A percentile compares a stretch with the other conserved stretches of the same genome.
Evolutionary conservation across 2,797 vertebrate genomes (phyloP).

Genomic region (Thunnus albacares): DNA sequence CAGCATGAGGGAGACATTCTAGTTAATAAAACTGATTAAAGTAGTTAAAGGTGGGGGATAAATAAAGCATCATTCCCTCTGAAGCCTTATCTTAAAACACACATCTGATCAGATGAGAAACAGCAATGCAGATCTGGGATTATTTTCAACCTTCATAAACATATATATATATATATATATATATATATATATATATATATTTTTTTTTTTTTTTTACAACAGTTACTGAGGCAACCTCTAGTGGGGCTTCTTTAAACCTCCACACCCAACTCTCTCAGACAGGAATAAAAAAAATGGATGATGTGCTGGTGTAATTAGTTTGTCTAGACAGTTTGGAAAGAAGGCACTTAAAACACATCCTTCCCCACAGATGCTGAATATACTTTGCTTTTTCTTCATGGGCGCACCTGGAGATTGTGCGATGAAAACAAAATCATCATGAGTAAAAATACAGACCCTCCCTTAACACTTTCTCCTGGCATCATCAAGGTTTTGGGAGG

Average conservation of each 20-base stretch:
- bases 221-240: slow-evolving; percentile 62
- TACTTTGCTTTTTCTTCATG: slow-evolving; percentile 45
- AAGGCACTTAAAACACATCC: slow-evolving; percentile 75
- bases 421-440: slow-evolving; percentile 59
- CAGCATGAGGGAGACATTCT: not conserved
- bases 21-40: slow-evolving; percentile 27
- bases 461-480: slow-evolving; percentile 50
- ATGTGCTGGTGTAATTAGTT: slow-evolving; percentile 81
- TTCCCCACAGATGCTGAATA: slow-evolving; percentile 64
- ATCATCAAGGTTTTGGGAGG: slow-evolving; percentile 35
- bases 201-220: slow-evolving; percentile 60
- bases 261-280: slow-evolving; percentile 72
- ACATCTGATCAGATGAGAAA: slow-evolving; percentile 41
- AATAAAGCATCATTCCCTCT: slow-evolving; percentile 42
- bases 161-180: slow-evolving; percentile 20
- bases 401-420: slow-evolving; percentile 57
- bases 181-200: slow-evolving; percentile 46
- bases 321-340: slow-evolving; percentile 84
- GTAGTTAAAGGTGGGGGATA: slow-evolving; percentile 30
- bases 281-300: slow-evolving; percentile 67
- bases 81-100: slow-evolving; percentile 17
- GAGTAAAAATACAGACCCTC: slow-evolving; percentile 68
- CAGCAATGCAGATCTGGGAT: slow-evolving; percentile 41
- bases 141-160: slow-evolving; percentile 64
- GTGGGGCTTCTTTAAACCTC: slow-evolving; percentile 67